Evolutionary conservation across 2,888 invertebrate species (phyloP).

Genomic region (Sarcophaga subvicina): DNA sequence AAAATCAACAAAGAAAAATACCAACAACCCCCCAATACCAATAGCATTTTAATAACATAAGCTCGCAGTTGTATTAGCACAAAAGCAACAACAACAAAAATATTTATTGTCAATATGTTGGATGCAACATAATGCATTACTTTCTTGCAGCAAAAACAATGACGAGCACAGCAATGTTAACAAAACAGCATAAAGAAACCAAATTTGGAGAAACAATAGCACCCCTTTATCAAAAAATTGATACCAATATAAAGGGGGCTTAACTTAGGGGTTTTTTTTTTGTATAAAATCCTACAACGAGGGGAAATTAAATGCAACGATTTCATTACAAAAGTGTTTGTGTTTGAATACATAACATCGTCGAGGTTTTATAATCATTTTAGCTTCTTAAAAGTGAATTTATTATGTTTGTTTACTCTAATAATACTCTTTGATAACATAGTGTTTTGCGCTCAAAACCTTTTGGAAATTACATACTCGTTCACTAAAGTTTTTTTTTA

Average conservation of each 20-base stretch:
- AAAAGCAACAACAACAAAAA: not conserved
- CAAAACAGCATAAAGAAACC: not conserved
- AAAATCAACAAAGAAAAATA: constrained; percentile 16
- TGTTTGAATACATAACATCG: not conserved
- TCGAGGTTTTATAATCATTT: constrained; percentile 6
- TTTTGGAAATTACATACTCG: too few relatives aligned
- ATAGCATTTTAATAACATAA: constrained; percentile 31
- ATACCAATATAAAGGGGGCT: not conserved
- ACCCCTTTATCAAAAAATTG: not conserved
- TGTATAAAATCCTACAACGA: not conserved
- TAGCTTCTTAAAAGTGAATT: not conserved
- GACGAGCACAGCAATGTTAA: not conserved
- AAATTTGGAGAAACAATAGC: not conserved
- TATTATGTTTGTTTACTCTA: too few relatives aligned
- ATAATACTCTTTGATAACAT: too few relatives aligned
- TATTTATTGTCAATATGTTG: constrained; percentile 53
- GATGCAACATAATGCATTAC: constrained; percentile 44
- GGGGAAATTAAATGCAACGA: not conserved
- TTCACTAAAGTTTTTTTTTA: too few relatives aligned
- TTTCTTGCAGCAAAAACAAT: constrained; percentile 15
- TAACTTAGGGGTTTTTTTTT: not conserved
- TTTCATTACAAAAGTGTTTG: constrained; percentile 10
- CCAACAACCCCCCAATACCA: constrained; percentile 19
- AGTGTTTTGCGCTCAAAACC: too few relatives aligned
- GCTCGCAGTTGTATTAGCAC: constrained; percentile 35